These are phyloP conservation scores for Lucilia cuprina DNA, from an alignment of 1,140 invertebrate genomes.

Conservation along the genomic window DNA sequence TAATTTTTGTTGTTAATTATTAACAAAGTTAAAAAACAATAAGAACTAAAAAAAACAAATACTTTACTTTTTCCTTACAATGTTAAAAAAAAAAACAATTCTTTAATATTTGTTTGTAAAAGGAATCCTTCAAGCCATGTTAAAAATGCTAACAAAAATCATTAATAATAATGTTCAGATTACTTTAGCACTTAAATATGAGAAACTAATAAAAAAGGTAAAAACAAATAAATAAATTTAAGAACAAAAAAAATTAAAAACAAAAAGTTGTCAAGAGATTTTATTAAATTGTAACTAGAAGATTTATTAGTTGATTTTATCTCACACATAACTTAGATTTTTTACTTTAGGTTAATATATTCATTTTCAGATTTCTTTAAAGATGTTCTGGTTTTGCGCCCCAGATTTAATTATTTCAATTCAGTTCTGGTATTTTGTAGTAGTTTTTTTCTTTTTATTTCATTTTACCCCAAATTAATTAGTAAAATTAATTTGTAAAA, in stretches of 20 bases:
- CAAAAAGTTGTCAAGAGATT: neutral
- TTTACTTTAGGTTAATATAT: too few relatives aligned
- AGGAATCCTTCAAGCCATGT: neutral
- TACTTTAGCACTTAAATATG: constrained; percentile 24
- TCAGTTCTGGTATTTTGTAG: too few relatives aligned
- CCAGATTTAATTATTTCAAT: too few relatives aligned
- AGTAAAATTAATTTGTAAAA: too few relatives aligned
- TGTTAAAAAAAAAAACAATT: neutral
- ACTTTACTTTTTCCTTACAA: neutral
- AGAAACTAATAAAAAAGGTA: constrained; percentile 19
- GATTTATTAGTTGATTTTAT: too few relatives aligned
- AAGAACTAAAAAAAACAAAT: neutral
- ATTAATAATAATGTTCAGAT: constrained; percentile 24
- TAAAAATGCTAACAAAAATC: neutral
- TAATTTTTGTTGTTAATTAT: neutral
- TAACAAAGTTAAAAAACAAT: neutral
- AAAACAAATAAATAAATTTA: neutral
- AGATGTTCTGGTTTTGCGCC: too few relatives aligned
- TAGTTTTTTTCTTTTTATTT: neutral
- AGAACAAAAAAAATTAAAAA: neutral
- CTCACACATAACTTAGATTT: too few relatives aligned
- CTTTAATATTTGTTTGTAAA: constrained; percentile 13
- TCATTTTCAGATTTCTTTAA: too few relatives aligned
- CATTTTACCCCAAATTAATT: neutral
- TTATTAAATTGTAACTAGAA: too few relatives aligned